Evolutionary conservation across 2,113 vertebrate species (phyloP), one percentile per base, ranked within the genome.

Genomic region (Xiphias gladius): DNA sequence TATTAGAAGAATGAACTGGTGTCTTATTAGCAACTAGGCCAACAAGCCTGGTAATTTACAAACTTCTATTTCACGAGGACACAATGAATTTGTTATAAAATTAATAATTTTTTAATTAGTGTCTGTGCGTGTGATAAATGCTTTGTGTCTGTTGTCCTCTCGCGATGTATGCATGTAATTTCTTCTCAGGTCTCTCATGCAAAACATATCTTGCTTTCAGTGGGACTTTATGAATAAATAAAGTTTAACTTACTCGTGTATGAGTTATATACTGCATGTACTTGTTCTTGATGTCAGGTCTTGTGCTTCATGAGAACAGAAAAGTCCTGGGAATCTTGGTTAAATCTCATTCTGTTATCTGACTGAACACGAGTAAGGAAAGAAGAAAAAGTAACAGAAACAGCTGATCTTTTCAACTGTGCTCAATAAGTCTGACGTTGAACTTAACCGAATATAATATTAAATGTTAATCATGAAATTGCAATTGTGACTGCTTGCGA

Each of bases 391-490:
- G n/a, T 17, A 24, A 39, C 9, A 39, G 11, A 52, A 28, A 26
- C 20, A 4, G 43, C 30, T 39, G 46, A 35, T 61, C 28, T 19
- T 61, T 54, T 35, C 20, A 16, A 17, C 7, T 17, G 6, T 22
- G 26, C 12, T 12, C 58, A 64, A 54, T 64, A 55, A 72, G 73
- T 52, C 12, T 73, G 50, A 24, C 70, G 2, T 3, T 57, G 37
- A 32, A 58, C 70, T 11, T 30, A n/a, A n/a, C 50, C 9, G 12
- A 52, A 48, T 22, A 57, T 20, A 37, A 62, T 1, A 14, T 11
- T 43, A 22, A 48, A 63, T 76, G 16, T 80, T 80, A 86, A 83
- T 75, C 52, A 80, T 8, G 12, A 28, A 46, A 22, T 2, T 58
- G 37, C 63, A 73, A 75, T 76, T 14, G 57, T 50, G 30, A 32